A percentile compares a stretch with the other conserved stretches of the same genome.
phyloP scores from a whole-genome alignment of 2,113 vertebrate species.

The Perognathus longimembris region DNA sequence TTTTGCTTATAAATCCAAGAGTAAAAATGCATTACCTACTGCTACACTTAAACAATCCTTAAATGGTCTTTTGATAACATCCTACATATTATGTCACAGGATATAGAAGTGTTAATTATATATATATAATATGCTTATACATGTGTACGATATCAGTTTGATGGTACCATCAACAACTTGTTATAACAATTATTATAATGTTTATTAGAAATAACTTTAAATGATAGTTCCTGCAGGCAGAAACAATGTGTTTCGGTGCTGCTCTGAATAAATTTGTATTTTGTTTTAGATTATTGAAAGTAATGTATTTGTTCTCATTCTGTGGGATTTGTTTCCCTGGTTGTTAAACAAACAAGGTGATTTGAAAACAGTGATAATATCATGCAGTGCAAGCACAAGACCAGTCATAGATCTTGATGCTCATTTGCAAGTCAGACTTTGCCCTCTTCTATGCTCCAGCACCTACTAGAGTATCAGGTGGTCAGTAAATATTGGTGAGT shows the following conservation, averaged over 20 bases:
- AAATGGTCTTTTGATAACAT: background rate
- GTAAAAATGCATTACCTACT: background rate
- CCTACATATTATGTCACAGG: background rate
- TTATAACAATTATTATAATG: too few relatives aligned
- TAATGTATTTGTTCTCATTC: background rate
- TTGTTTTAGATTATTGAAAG: background rate
- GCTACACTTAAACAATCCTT: background rate
- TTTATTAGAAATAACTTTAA: too few relatives aligned
- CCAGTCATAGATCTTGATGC: background rate
- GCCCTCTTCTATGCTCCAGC: background rate
- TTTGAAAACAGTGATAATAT: background rate
- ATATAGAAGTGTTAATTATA: background rate
- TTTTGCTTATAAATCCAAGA: constrained; percentile 11
- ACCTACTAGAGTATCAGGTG: background rate
- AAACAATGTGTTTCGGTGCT: background rate
- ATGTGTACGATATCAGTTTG: too few relatives aligned
- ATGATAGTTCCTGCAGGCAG: background rate
- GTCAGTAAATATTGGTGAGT: background rate
- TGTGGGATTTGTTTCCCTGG: background rate
- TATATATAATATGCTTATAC: background rate
- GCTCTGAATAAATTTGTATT: background rate
- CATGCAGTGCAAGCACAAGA: background rate
- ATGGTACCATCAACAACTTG: too few relatives aligned
- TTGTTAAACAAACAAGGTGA: background rate
- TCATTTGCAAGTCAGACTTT: background rate